Percentiles rank a stretch among this genome's conserved stretches.
These are phyloP conservation scores for Tyrophagus putrescentiae DNA, from an alignment of 1,140 invertebrate genomes.

Conservation along the genomic window DNA sequence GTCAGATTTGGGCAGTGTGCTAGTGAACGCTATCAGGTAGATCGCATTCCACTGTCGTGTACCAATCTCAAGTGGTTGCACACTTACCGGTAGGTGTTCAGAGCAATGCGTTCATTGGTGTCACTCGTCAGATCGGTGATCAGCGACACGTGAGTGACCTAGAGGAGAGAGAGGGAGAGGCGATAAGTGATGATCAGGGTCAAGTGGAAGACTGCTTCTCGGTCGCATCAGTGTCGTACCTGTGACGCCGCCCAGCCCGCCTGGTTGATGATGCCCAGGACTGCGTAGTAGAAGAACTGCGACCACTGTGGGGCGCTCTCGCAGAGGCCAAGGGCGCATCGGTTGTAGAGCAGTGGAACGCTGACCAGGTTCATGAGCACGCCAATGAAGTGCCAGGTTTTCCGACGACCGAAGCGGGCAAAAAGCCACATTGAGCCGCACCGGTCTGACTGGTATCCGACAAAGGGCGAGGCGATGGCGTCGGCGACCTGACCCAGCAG, in stretches of 20 bases:
- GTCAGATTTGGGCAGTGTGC: no score
- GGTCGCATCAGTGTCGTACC: no score
- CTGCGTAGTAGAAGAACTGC: conserved; percentile 67
- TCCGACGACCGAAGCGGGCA: conserved; percentile 60
- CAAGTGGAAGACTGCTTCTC: no score
- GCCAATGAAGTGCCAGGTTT: conserved; percentile 83
- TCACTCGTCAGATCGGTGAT: conserved; percentile 50
- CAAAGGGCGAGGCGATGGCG: conserved; percentile 70
- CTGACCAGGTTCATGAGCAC: conserved; percentile 37
- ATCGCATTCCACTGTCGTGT: not conserved
- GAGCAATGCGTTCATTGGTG: conserved; percentile 54
- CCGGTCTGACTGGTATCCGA: conserved; percentile 70
- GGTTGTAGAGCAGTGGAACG: conserved; percentile 78
- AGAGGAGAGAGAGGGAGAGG: no score
- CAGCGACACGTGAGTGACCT: conserved; percentile 84
- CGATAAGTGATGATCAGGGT: conserved; percentile 46
- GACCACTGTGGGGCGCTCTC: conserved; percentile 46
- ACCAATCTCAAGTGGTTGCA: conserved; percentile 32
- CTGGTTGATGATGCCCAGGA: conserved; percentile 85
- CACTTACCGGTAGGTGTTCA: conserved; percentile 70
- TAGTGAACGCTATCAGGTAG: not conserved
- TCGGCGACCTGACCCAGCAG: conserved; percentile 75
- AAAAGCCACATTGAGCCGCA: conserved; percentile 40
- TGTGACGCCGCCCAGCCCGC: conserved; percentile 81
- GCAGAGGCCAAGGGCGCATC: conserved; percentile 61